Evolutionary conservation across 2,888 invertebrate genomes (phyloP).

Genomic region (Tortricodes alternella): DNA sequence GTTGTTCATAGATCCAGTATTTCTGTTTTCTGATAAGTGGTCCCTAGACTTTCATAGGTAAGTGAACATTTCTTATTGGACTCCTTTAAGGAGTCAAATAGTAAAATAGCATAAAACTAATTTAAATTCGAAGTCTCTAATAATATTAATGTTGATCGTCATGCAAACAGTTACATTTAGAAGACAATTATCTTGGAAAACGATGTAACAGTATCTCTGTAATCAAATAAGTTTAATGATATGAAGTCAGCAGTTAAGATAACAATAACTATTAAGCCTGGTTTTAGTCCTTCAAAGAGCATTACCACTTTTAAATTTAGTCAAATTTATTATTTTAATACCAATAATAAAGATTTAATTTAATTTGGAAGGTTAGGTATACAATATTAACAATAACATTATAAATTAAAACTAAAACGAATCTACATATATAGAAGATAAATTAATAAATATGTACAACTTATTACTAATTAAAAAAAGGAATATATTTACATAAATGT

Average conservation of each 20-base stretch:
- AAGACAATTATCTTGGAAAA: neutral
- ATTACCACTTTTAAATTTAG: no score
- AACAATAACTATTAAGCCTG: neutral
- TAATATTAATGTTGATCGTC: no score
- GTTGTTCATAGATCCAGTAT: slow-evolving; percentile 14
- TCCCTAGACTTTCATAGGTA: slow-evolving; percentile 9
- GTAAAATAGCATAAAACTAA: no score
- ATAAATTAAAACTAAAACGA: no score
- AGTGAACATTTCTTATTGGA: neutral
- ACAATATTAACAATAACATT: no score
- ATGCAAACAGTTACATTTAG: neutral
- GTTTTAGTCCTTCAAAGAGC: neutral
- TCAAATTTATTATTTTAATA: no score
- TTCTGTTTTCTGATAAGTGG: slow-evolving; percentile 12
- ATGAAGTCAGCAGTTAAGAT: slow-evolving; percentile 3
- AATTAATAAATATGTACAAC: no score
- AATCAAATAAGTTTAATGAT: neutral
- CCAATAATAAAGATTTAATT: no score
- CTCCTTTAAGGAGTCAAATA: neutral
- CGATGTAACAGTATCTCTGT: slow-evolving; percentile 1
- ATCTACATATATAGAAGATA: no score
- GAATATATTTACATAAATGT: no score
- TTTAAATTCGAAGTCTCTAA: neutral
- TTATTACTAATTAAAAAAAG: no score
- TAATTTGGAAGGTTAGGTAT: no score